These are phyloP conservation scores for Oxygymnocypris stewartii DNA, from an alignment of 2,113 vertebrate species.

Conservation along the genomic window DNA sequence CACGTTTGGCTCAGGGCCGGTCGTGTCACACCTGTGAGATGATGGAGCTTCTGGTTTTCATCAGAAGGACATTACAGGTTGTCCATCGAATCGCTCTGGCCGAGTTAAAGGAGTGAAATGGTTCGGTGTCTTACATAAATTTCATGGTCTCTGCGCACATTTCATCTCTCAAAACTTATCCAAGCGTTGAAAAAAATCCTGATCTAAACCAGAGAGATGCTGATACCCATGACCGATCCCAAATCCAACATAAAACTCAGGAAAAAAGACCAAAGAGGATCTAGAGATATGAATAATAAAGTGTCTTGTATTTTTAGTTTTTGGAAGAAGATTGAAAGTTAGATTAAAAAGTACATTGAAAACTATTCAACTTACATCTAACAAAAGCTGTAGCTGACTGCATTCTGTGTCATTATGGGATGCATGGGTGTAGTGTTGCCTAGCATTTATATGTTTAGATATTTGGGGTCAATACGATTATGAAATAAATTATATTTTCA, in stretches of 20 bases:
- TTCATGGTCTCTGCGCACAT: constrained; percentile 69
- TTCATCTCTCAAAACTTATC: constrained; percentile 60
- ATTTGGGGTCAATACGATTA: neutral
- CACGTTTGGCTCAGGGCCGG: neutral
- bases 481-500: too few relatives aligned
- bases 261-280: constrained; percentile 46
- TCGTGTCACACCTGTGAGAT: constrained; percentile 30
- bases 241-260: constrained; percentile 70
- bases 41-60: constrained; percentile 34
- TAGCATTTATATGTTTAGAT: neutral
- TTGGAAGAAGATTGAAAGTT: neutral
- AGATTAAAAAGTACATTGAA: neutral
- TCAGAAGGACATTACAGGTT: constrained; percentile 51
- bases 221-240: constrained; percentile 72
- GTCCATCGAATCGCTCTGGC: constrained; percentile 45
- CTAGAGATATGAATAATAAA: constrained; percentile 49
- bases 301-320: constrained; percentile 23
- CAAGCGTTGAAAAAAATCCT: constrained; percentile 71
- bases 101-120: constrained; percentile 64
- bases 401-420: neutral
- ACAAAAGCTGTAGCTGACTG: neutral
- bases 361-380: neutral
- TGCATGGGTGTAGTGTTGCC: neutral
- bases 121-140: constrained; percentile 69
- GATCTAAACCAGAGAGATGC: constrained; percentile 65